These are phyloP conservation scores for Recurvirostra avosetta DNA, from an alignment of 2,113 vertebrate species.

Conservation along the genomic window DNA sequence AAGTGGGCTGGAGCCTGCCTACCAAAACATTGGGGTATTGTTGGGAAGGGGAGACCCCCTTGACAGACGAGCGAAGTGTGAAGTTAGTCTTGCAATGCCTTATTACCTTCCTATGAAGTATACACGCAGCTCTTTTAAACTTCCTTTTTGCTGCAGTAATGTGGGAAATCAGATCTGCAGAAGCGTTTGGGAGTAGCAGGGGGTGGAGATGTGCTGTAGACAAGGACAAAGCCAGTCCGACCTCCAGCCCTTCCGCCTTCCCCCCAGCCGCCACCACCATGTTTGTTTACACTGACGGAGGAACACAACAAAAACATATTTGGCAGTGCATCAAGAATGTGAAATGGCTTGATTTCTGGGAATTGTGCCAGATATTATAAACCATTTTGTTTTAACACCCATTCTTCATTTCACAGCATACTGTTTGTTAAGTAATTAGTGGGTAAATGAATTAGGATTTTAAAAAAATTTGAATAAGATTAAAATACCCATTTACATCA, in stretches of 20 bases:
- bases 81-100: conserved; percentile 76
- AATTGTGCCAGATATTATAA: conserved; percentile 67
- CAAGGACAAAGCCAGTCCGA: conserved; percentile 5
- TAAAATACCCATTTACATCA: conserved; percentile 27
- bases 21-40: conserved; percentile 83
- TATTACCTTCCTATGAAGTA: conserved; percentile 74
- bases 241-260: not conserved
- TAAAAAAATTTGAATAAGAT: conserved; percentile 53
- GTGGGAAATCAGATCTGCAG: conserved; percentile 56
- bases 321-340: conserved; percentile 46
- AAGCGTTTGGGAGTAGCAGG: conserved; percentile 7
- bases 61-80: conserved; percentile 81
- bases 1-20: conserved; percentile 81
- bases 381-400: conserved; percentile 63
- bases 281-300: conserved; percentile 67
- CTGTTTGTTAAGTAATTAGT: conserved; percentile 69
- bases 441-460: conserved; percentile 61
- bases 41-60: conserved; percentile 76
- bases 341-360: conserved; percentile 68
- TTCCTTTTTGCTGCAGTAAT: conserved; percentile 49
- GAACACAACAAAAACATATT: conserved; percentile 71
- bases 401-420: conserved; percentile 50
- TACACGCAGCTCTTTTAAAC: conserved; percentile 49
- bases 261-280: not conserved
- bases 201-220: conserved; percentile 33